Base-by-base conservation (phyloP, 2,888 invertebrate species). In the Flexamia atlantica region DNA sequence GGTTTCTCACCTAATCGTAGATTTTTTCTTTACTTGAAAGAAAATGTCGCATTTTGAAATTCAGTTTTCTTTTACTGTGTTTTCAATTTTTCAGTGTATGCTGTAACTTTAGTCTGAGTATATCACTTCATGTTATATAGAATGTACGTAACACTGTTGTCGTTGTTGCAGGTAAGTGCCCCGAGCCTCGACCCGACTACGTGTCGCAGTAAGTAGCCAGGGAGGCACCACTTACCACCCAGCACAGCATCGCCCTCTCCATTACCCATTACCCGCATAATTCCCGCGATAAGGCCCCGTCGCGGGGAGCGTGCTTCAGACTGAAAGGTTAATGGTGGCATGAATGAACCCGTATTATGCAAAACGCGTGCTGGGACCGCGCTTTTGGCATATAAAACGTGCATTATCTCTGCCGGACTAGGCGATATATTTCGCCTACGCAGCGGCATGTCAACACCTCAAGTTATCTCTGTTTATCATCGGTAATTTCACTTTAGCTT, bases 371-470 rank as follows among this genome's bases (percentile, higher is more conserved):
- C 76, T 12, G 9, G 50, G 10, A 40, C 46, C 70, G 30, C 70
- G 70, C 70, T 70, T 36, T 70, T 23, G 76, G 76, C 2, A 76
- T 76, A 76, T 23, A 76, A 72, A 76, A 46, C 46, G 76, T 76
- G 70, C 40, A 70, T 40, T 70, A 70, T 70, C 40, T 36, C n/a
- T 60, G 12, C 64, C 64, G 64, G 64, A 30, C 30, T 12, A 1
- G 30, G 64, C 64, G 64, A 64, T 64, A 28, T 64, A 30, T 64
- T 57, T 57, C 14, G 30, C 64, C 64, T 25, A 64, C 64, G 14
- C 30, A 25, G 64, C 57, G 57, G 17, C 25, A 30, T 17, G 64
- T 64, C 64, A 30, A 5, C 64, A 28, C 30, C 64, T 64, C 64
- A 17, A 9, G 12, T 46, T 46, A 46, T 46, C 36, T 36, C 36